Conservation (phyloP, 1,140 invertebrate species). For the Diploscapter pachys region DNA sequence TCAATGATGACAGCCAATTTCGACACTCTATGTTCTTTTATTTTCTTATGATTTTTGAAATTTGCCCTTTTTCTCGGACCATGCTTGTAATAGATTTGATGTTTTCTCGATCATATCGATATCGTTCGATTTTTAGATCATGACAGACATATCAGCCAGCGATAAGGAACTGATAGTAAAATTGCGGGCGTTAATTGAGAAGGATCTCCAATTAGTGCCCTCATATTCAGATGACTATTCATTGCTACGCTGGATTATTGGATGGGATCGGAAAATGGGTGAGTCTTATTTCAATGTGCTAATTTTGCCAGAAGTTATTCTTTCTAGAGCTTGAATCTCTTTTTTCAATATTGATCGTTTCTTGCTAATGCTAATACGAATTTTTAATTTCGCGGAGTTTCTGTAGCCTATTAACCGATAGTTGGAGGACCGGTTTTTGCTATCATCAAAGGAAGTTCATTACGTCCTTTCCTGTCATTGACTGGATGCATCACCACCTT, state of each 20-base stretch:
- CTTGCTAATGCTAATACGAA: too few relatives aligned
- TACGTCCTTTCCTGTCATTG: too few relatives aligned
- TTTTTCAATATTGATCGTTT: too few relatives aligned
- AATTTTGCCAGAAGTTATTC: too few relatives aligned
- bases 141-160: background rate
- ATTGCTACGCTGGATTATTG: conserved; percentile 46
- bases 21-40: too few relatives aligned
- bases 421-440: too few relatives aligned
- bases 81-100: background rate
- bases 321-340: too few relatives aligned
- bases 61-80: background rate
- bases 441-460: too few relatives aligned
- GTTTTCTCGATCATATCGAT: background rate
- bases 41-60: background rate
- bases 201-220: conserved; percentile 45
- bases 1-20: too few relatives aligned
- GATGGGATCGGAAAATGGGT: conserved; percentile 48
- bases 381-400: too few relatives aligned
- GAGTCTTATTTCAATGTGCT: conserved; percentile 2
- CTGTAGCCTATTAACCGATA: too few relatives aligned
- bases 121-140: background rate
- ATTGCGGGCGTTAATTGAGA: background rate
- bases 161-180: background rate
- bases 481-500: too few relatives aligned
- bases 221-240: conserved; percentile 41